Percentiles rank a stretch among this genome's conserved stretches.
Conservation (phyloP, 2,888 invertebrate species). For the Cryptocephalus primarius region DNA sequence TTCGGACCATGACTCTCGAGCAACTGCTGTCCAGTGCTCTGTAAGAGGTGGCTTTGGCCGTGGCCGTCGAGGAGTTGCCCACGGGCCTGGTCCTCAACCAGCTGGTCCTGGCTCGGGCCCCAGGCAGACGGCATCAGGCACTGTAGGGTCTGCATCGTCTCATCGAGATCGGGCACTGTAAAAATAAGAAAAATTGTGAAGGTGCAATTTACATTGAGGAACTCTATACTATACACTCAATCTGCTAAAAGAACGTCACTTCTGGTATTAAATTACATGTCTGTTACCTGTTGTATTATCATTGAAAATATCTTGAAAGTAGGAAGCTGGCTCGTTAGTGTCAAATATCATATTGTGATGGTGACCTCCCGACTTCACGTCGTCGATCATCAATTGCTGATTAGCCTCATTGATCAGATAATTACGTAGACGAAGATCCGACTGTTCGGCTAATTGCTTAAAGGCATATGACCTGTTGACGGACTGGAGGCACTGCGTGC, state of each 20-base stretch:
- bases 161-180: constrained; percentile 28
- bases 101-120: too few relatives aligned
- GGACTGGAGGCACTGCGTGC: constrained; percentile 33
- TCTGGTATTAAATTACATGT: too few relatives aligned
- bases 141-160: constrained; percentile 36
- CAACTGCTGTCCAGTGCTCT: too few relatives aligned
- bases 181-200: constrained; percentile 3
- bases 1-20: constrained; percentile 23
- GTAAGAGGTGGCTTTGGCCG: too few relatives aligned
- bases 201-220: too few relatives aligned
- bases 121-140: constrained; percentile 5
- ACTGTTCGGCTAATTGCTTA: constrained; percentile 35
- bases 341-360: constrained; percentile 23
- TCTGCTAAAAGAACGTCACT: too few relatives aligned
- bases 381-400: constrained; percentile 10
- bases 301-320: constrained; percentile 35
- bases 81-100: too few relatives aligned
- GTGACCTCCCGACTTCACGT: constrained; percentile 24
- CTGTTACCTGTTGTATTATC: constrained; percentile 25
- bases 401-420: constrained; percentile 23
- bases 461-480: constrained; percentile 32
- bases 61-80: too few relatives aligned
- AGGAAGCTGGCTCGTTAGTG: constrained; percentile 29
- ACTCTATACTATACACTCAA: too few relatives aligned
- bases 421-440: constrained; percentile 29